Evolutionary conservation across 2,888 invertebrate genomes (phyloP).

Genomic region (Abrostola tripartita): DNA sequence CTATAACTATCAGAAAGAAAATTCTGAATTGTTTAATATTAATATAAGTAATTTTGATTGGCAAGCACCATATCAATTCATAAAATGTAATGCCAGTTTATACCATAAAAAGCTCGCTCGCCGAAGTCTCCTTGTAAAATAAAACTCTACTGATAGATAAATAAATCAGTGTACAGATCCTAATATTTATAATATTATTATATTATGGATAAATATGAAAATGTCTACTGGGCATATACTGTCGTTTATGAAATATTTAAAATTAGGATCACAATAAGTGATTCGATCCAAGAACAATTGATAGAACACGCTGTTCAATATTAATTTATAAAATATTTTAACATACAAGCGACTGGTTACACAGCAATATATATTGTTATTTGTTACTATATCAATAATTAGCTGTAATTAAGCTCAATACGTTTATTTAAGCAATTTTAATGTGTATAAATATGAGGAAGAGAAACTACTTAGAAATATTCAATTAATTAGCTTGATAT

Average conservation of each 20-base stretch:
- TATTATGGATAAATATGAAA: slow-evolving; percentile 50
- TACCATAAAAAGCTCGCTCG: slow-evolving; percentile 29
- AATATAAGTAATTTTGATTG: too few species aligned
- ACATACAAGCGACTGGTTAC: slow-evolving; percentile 50
- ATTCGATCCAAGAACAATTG: slow-evolving; percentile 19
- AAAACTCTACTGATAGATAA: slow-evolving; percentile 21
- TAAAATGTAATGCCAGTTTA: slow-evolving; percentile 6
- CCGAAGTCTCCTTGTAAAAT: slow-evolving; percentile 32
- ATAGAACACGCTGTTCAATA: slow-evolving; percentile 26
- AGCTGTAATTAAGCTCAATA: neutral
- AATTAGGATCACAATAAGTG: slow-evolving; percentile 28
- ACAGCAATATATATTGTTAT: slow-evolving; percentile 29
- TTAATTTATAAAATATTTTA: slow-evolving; percentile 47
- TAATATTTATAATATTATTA: slow-evolving; percentile 41
- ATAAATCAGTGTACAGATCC: slow-evolving; percentile 37
- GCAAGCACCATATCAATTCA: slow-evolving; percentile 11
- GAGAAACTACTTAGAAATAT: neutral
- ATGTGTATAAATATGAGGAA: neutral
- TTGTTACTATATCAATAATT: slow-evolving; percentile 26
- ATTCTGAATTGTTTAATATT: too few species aligned
- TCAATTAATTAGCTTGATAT: neutral
- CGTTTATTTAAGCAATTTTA: neutral
- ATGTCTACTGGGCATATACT: slow-evolving; percentile 34
- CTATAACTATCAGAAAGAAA: too few species aligned
- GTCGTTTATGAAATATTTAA: slow-evolving; percentile 46